A percentile compares a stretch with the other conserved stretches of the same genome.
Conservation (phyloP, 2,113 vertebrate species). For the Corythoichthys haematopterus region DNA sequence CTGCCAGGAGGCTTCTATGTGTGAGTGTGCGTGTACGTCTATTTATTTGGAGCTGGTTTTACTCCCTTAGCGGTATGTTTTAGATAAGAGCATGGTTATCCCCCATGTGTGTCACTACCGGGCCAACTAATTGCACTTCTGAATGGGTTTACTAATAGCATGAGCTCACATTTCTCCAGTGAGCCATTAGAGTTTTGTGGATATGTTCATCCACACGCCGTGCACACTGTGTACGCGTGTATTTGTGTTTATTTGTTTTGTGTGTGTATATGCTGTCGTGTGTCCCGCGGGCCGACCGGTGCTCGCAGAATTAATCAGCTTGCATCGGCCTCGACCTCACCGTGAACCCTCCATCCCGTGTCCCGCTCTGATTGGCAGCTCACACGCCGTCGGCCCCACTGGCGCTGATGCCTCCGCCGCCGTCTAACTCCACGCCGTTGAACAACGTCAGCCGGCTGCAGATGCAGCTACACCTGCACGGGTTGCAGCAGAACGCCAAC, state of each 20-base stretch:
- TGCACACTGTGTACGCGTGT: constrained; percentile 18
- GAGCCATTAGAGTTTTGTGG: constrained; percentile 43
- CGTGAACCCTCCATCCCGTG: constrained; percentile 29
- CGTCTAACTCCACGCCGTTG: constrained; percentile 74
- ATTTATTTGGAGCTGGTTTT: constrained; percentile 28
- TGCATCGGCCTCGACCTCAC: constrained; percentile 25
- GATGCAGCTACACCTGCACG: constrained; percentile 93
- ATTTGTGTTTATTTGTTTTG: constrained; percentile 5
- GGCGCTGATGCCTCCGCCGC: constrained; percentile 78
- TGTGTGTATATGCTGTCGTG: constrained; percentile 7
- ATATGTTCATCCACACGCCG: constrained; percentile 41
- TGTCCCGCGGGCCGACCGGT: neutral
- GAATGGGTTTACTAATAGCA: constrained; percentile 54
- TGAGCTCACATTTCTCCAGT: constrained; percentile 37
- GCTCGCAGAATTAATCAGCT: constrained; percentile 33
- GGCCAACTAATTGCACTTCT: constrained; percentile 44
- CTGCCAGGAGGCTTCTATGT: constrained; percentile 17
- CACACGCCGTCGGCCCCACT: constrained; percentile 76
- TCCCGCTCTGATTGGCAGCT: constrained; percentile 67
- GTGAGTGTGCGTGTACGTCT: constrained; percentile 27
- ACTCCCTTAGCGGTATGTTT: constrained; percentile 52
- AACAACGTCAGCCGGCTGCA: constrained; percentile 81
- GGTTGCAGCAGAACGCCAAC: constrained; percentile 89
- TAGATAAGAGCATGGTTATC: constrained; percentile 50
- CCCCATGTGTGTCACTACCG: constrained; percentile 44